Percentiles rank a stretch among this genome's conserved stretches.
Conservation (phyloP, 2,888 invertebrate species). For the Acrobeloides nanus region DNA sequence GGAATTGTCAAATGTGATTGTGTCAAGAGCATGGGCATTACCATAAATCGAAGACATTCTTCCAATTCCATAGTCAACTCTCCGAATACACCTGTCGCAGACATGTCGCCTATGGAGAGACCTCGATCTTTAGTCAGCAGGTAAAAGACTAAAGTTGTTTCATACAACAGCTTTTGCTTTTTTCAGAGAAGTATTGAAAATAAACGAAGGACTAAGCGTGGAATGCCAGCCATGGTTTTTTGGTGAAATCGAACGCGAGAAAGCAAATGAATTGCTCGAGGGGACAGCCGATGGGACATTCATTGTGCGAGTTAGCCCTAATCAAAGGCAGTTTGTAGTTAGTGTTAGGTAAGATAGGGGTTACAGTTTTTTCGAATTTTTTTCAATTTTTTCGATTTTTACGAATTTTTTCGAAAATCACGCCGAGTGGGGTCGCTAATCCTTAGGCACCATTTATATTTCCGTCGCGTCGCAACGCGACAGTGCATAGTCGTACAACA, state of each 20-base stretch:
- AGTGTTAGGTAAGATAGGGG: slow-evolving; percentile 55
- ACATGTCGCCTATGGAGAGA: too few species aligned
- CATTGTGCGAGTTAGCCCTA: slow-evolving; percentile 55
- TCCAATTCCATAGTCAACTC: too few species aligned
- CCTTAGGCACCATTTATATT: too few species aligned
- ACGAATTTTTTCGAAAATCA: background rate
- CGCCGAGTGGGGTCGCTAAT: too few species aligned
- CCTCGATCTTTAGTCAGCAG: too few species aligned
- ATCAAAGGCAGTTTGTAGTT: slow-evolving; percentile 54
- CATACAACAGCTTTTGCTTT: slow-evolving; percentile 2
- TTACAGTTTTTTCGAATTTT: background rate
- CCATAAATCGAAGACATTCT: too few species aligned
- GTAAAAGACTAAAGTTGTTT: too few species aligned
- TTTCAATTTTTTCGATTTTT: background rate
- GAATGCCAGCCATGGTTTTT: slow-evolving; percentile 42
- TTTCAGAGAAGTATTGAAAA: too few species aligned
- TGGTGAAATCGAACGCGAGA: slow-evolving; percentile 32
- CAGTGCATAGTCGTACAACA: too few species aligned
- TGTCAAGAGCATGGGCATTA: slow-evolving; percentile 15
- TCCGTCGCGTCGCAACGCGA: too few species aligned
- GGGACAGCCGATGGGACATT: slow-evolving; percentile 55
- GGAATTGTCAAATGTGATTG: slow-evolving; percentile 24
- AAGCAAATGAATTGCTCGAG: slow-evolving; percentile 46
- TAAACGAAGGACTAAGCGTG: too few species aligned
- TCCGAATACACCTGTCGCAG: too few species aligned